Percentiles rank a stretch among this genome's conserved stretches.
phyloP scores from a whole-genome alignment of 2,113 vertebrate species.

The Dromiciops gliroides region DNA sequence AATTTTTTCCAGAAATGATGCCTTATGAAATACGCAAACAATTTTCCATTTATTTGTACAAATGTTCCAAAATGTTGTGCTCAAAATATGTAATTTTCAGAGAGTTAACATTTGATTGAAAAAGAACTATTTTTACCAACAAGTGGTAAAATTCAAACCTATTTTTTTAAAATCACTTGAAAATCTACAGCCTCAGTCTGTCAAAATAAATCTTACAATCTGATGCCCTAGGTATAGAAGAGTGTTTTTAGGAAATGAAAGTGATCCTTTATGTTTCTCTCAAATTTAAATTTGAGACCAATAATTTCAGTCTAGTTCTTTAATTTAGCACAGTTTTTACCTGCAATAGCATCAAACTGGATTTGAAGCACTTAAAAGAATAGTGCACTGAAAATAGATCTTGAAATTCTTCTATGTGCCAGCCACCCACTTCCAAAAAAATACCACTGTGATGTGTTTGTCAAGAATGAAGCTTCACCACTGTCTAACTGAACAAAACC shows the following conservation, averaged over 20 bases:
- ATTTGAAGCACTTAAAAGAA: conserved; percentile 21
- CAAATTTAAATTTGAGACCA: conserved; percentile 47
- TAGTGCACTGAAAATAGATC: background rate
- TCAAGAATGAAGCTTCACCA: conserved; percentile 41
- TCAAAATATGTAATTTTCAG: conserved; percentile 34
- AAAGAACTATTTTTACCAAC: conserved; percentile 34
- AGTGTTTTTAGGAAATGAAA: conserved; percentile 53
- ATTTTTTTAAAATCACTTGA: conserved; percentile 35
- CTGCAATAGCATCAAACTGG: conserved; percentile 9
- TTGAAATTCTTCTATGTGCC: conserved; percentile 6
- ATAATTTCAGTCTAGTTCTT: conserved; percentile 19
- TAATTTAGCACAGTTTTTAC: conserved; percentile 35
- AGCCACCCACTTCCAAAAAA: conserved; percentile 52
- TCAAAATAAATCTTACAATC: conserved; percentile 59
- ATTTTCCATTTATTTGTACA: conserved; percentile 44
- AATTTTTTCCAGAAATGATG: conserved; percentile 43
- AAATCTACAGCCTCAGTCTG: conserved; percentile 26
- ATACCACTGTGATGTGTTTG: conserved; percentile 57
- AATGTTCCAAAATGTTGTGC: conserved; percentile 36
- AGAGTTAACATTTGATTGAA: conserved; percentile 23
- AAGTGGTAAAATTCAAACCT: conserved; percentile 27
- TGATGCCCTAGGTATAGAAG: background rate
- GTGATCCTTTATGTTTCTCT: conserved; percentile 35
- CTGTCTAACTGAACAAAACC: conserved; percentile 15
- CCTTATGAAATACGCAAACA: background rate